phyloP scores from a whole-genome alignment of 2,888 invertebrate species.

The Luperina nickerlii region DNA sequence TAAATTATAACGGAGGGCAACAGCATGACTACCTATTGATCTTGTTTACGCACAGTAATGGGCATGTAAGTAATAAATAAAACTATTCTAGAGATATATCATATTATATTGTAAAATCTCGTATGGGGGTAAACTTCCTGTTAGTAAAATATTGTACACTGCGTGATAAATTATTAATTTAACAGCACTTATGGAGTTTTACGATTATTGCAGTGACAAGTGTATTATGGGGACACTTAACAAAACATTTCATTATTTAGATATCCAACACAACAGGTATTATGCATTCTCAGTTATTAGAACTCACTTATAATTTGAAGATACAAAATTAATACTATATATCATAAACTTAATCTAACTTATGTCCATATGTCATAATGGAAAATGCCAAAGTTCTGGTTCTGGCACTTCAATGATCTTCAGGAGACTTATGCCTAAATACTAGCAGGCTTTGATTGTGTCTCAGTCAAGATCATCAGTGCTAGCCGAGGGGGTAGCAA shows the following conservation, averaged over 20 bases:
- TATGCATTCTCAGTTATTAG: constrained; percentile 18
- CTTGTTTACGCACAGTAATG: not conserved
- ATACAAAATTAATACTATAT: constrained; percentile 60
- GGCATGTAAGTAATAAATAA: constrained; percentile 19
- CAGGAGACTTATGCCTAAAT: constrained; percentile 52
- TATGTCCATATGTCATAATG: constrained; percentile 44
- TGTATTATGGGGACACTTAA: constrained; percentile 28
- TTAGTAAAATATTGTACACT: constrained; percentile 60
- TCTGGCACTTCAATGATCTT: constrained; percentile 53
- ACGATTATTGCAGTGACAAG: constrained; percentile 31
- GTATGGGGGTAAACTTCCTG: constrained; percentile 44
- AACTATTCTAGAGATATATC: constrained; percentile 51
- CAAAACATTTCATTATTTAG: constrained; percentile 42
- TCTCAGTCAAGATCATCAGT: constrained; percentile 84
- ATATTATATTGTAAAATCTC: constrained; percentile 68
- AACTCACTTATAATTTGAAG: constrained; percentile 54
- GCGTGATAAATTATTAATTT: constrained; percentile 44
- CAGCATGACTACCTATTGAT: not conserved
- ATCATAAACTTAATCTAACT: constrained; percentile 56
- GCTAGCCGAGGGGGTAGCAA: constrained; percentile 63
- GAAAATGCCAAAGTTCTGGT: constrained; percentile 50
- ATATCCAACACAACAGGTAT: constrained; percentile 30
- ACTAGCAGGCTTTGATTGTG: constrained; percentile 46
- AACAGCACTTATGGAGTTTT: constrained; percentile 45
- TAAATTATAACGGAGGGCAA: not conserved